phyloP scores from a whole-genome alignment of 2,113 vertebrate species.

The Balaenoptera acutorostrata region DNA sequence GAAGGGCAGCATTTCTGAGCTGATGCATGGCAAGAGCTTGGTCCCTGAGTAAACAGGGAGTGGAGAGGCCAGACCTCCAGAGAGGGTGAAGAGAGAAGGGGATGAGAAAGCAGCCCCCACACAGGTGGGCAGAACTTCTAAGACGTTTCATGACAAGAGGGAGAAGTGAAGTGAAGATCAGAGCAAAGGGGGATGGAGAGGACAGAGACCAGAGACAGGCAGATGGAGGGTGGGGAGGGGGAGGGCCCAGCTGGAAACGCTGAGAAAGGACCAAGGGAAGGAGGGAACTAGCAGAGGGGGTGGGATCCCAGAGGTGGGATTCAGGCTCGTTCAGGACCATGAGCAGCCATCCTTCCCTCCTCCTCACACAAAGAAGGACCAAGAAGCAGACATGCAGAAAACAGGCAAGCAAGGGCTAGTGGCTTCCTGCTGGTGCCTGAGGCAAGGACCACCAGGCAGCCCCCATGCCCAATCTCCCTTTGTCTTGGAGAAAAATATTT shows the following conservation, averaged over 20 bases:
- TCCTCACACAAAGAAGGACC: neutral
- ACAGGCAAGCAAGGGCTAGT: neutral
- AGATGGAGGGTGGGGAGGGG: fast-evolving
- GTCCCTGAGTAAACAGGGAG: neutral
- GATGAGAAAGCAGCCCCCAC: neutral
- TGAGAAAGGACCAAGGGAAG: neutral
- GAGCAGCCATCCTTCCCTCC: neutral
- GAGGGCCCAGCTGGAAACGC: neutral
- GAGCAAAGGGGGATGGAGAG: neutral
- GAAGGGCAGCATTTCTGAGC: neutral
- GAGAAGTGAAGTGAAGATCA: neutral
- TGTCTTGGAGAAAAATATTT: neutral
- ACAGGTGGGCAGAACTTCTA: neutral
- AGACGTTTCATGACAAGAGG: neutral
- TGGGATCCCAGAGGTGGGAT: neutral
- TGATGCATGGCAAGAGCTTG: neutral
- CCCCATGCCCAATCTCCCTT: neutral
- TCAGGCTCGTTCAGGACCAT: neutral
- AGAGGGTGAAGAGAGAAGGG: no score
- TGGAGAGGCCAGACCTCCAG: neutral
- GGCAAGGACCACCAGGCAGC: neutral
- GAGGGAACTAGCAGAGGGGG: neutral
- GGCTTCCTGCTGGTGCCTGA: neutral
- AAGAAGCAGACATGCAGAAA: neutral
- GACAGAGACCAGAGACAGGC: neutral